Evolutionary conservation across 2,113 vertebrate genomes (phyloP), one percentile per base, ranked within the genome.

Genomic region (Cavia aperea): DNA sequence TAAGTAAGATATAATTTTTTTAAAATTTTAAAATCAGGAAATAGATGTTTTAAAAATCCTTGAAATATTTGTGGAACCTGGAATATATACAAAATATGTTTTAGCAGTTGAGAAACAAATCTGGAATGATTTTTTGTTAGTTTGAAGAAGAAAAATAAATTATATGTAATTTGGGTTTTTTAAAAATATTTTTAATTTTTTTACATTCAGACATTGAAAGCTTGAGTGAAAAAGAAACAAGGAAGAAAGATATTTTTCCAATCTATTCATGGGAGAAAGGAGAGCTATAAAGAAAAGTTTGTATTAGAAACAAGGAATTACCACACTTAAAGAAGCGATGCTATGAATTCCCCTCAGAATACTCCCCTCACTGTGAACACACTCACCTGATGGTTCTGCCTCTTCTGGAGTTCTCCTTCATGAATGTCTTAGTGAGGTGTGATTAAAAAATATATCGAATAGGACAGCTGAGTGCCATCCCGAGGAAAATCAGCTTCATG

Each of bases 171-270:
- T 15, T 77, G 4, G 13, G 23, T 23, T 58, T 49, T 10, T 1
- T 39, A 60, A 86, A 60, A 86, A 63, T 2, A 16, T 7, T 75
- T 90, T 88, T 29, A 62, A 73, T 36, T 65, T 81, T 86, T 86
- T 94, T 93, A n/a, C 56, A 75, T 31, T 86, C 33, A 90, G 46
- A 75, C 49, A 89, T 36, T 78, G 31, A 84, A 81, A 21, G 21
- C 68, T 73, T 54, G 56, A 66, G 8, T 91, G 49, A 87, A 90
- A 93, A 4, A 46, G 11, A 77, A 84, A 14, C 49, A 90, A 93
- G 54, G 7, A 87, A 85, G 72, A 91, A 93, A 94, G 95, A 68
- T 79, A 88, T 83, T 86, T 95, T 93, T 79, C 23, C 36, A 93
- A 54, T 4, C 33, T 89, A 70, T 88, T 95, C 39, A 43, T 10